Conservation (phyloP, 2,113 vertebrate species). For the Corythornis vintsioides region DNA sequence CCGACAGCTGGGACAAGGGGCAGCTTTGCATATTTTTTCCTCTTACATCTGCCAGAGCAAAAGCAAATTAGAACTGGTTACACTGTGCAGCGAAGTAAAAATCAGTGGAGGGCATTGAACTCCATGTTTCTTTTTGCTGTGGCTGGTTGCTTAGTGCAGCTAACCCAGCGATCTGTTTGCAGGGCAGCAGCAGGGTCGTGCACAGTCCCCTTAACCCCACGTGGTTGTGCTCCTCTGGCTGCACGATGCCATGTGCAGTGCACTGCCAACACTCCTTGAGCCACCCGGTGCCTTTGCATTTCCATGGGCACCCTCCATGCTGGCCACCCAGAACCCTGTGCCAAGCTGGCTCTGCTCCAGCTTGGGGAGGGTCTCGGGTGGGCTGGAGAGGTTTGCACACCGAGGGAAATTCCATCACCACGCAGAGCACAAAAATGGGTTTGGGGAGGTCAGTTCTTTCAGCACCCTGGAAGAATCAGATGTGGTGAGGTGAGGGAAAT, state of each 20-base stretch:
- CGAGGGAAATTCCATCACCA: rapidly evolving
- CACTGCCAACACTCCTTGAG: neutral
- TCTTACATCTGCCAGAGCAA: neutral
- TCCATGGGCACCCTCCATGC: neutral
- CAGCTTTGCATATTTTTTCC: constrained; percentile 10
- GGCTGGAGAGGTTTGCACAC: neutral
- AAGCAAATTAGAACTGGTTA: neutral
- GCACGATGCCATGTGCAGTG: neutral
- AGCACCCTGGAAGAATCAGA: neutral
- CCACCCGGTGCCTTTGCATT: rapidly evolving
- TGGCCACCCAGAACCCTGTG: rapidly evolving
- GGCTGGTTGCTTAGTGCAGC: neutral
- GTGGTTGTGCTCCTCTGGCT: neutral
- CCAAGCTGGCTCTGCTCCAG: neutral
- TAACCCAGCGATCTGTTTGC: constrained; percentile 3
- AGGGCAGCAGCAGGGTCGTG: neutral
- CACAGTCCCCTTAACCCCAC: neutral
- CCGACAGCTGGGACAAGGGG: neutral
- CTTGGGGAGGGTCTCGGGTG: rapidly evolving
- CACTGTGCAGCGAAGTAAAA: neutral
- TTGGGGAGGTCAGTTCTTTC: neutral
- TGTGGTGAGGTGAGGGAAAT: neutral
- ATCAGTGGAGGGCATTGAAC: neutral
- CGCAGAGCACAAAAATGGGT: rapidly evolving
- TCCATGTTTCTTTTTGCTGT: neutral